Evolutionary conservation across 2,113 vertebrate genomes (phyloP).

Genomic region (Stegastes partitus): DNA sequence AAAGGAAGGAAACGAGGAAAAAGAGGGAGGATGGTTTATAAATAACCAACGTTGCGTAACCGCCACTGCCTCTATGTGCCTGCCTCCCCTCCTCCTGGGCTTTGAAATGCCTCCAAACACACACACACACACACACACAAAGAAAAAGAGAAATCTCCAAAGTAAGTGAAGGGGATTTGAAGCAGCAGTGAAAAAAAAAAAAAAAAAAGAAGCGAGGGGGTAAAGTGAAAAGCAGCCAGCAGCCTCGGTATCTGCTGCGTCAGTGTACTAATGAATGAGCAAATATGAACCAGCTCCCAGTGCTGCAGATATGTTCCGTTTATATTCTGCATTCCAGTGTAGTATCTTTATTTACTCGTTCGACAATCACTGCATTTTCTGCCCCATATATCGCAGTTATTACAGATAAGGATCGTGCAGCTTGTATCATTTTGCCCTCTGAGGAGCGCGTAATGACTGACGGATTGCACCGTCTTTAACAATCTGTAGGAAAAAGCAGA

Average conservation of each 20-base stretch:
- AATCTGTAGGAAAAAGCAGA: conserved; percentile 1
- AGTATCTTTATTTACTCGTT: conserved; percentile 12
- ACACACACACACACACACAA: conserved; percentile 17
- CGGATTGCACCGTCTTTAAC: conserved; percentile 2
- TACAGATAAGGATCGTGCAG: conserved; percentile 20
- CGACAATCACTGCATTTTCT: conserved; percentile 5
- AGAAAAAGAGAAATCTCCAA: conserved; percentile 56
- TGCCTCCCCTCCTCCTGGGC: conserved; percentile 69
- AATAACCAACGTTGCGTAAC: conserved; percentile 85
- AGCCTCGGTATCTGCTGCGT: conserved; percentile 66
- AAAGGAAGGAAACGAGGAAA: conserved; percentile 42
- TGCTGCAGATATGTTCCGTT: conserved; percentile 37
- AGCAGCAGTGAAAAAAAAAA: conserved; percentile 44
- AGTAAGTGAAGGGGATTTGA: conserved; percentile 68
- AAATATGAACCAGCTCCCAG: conserved; percentile 49
- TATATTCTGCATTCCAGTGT: conserved; percentile 25
- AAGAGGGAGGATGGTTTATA: conserved; percentile 78
- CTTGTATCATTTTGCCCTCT: conserved; percentile 18
- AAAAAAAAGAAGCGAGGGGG: neutral
- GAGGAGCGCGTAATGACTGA: neutral
- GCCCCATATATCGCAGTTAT: neutral
- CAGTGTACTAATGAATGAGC: conserved; percentile 69
- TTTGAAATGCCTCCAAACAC: conserved; percentile 74
- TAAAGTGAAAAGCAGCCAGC: conserved; percentile 66
- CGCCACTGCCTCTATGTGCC: conserved; percentile 62